These are phyloP conservation scores for Liodrosophila aerea DNA, from an alignment of 2,888 invertebrate genomes.

Conservation along the genomic window DNA sequence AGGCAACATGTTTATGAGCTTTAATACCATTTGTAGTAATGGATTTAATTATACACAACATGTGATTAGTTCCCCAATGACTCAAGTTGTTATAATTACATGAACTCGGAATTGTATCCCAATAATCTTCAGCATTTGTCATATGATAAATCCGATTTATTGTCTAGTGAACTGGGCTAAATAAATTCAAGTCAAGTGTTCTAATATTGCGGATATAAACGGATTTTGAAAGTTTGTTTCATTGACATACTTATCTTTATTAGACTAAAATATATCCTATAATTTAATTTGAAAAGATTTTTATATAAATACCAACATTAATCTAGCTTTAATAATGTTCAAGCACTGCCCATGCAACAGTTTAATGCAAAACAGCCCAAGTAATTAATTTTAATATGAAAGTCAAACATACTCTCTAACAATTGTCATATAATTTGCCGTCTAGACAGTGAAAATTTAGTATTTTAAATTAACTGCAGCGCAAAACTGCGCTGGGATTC, in stretches of 20 bases:
- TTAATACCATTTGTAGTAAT: conserved; percentile 56
- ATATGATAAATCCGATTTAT: conserved; percentile 14
- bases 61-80: conserved; percentile 32
- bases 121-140: conserved; percentile 15
- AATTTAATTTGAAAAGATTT: too few species aligned
- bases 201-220: too few species aligned
- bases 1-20: conserved; percentile 38
- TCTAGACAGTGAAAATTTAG: conserved; percentile 82
- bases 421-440: conserved; percentile 82
- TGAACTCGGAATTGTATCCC: conserved; percentile 14
- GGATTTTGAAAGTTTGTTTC: too few species aligned
- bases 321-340: conserved; percentile 41
- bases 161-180: too few species aligned
- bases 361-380: conserved; percentile 63
- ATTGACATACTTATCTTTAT: too few species aligned
- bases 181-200: too few species aligned
- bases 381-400: conserved; percentile 80
- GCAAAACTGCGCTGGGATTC: conserved; percentile 47
- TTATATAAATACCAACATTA: too few species aligned
- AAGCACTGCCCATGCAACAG: conserved; percentile 22
- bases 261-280: too few species aligned
- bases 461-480: conserved; percentile 81
- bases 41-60: conserved; percentile 35
- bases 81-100: conserved; percentile 48
- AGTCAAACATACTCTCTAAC: conserved; percentile 76